Evolutionary conservation across 2,113 vertebrate genomes (phyloP), one percentile per base, ranked within the genome.

Genomic region (Cardinalis cardinalis): DNA sequence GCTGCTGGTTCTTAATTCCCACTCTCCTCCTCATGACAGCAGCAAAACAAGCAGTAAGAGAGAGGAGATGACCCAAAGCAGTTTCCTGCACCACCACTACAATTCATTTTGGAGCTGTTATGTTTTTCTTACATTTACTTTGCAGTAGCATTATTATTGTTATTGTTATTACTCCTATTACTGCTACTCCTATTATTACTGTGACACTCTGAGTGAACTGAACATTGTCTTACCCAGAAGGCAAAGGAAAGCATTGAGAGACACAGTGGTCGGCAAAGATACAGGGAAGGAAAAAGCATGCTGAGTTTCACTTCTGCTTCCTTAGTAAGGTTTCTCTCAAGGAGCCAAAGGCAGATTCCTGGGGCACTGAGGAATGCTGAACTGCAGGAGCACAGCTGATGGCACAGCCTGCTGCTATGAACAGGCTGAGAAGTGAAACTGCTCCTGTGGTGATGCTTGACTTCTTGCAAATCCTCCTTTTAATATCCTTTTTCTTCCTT

Each of bases 381-480:
- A 7, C 44, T 13, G 26, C 1, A 3, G 49, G 29, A 40, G 3
- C 36, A 49, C 0, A 0, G 64, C 44, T 52, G 48, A 23, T 56
- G 72, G 7, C 51, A 80, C 53, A 85, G 80, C 41, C 84, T 56
- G 44, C 16, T 49, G 7, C 29, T 43, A 25, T 0, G 6, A 74
- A 25, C 21, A 51, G 63, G 61, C 58, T 86, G 53, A 63, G 52
- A 53, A 58, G 26, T 34, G 43, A 56, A 84, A 78, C 25, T 51
- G 41, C 59, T 90, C 70, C 72, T 74, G 9, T 29, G 69, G 59
- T 43, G 28, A 31, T 10, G 3, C 52, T 79, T 87, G 36, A 60
- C 40, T 83, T 89, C 59, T 88, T 84, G 41, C 10, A 73, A n/a
- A 48, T 70, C 32, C 13, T 72, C 23, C 21, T 76, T 74, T 74